These are phyloP conservation scores for Macropis europaea DNA, from an alignment of 2,888 invertebrate genomes.

Conservation along the genomic window DNA sequence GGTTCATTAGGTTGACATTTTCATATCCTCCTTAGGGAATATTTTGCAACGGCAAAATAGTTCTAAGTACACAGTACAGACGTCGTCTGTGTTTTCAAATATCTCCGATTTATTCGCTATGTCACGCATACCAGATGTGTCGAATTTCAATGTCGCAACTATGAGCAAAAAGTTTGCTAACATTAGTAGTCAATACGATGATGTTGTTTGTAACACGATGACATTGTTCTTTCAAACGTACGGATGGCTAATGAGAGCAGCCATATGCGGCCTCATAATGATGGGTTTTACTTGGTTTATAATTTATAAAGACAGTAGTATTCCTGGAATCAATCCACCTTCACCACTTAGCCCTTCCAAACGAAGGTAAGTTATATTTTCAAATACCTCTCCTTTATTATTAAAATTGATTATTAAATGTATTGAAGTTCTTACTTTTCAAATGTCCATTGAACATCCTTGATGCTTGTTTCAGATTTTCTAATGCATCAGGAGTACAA, in stretches of 20 bases:
- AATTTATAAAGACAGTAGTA: slow-evolving; percentile 83
- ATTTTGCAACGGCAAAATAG: slow-evolving; percentile 23
- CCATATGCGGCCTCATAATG: slow-evolving; percentile 79
- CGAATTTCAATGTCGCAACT: slow-evolving; percentile 16
- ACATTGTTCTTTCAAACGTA: slow-evolving; percentile 28
- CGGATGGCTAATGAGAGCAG: slow-evolving; percentile 69
- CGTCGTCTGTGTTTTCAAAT: slow-evolving; percentile 39
- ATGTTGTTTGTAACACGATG: slow-evolving; percentile 32
- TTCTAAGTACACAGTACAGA: slow-evolving; percentile 28
- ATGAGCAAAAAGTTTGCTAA: slow-evolving; percentile 48
- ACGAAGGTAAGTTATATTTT: slow-evolving; percentile 77
- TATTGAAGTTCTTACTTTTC: background rate
- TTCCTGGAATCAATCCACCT: slow-evolving; percentile 83
- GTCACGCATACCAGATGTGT: slow-evolving; percentile 13
- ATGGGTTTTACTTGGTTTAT: slow-evolving; percentile 83
- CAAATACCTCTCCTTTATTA: background rate
- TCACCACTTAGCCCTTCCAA: slow-evolving; percentile 82
- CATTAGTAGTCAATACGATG: slow-evolving; percentile 50
- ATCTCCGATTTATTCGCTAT: slow-evolving; percentile 20
- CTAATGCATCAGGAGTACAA: slow-evolving; percentile 58
- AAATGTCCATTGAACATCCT: background rate
- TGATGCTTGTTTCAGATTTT: slow-evolving; percentile 44
- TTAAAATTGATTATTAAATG: background rate
- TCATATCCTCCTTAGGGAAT: slow-evolving; percentile 43
- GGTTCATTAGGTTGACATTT: slow-evolving; percentile 26